Conservation (phyloP, 2,888 invertebrate species). For the Dicroscelio sp. region DNA sequence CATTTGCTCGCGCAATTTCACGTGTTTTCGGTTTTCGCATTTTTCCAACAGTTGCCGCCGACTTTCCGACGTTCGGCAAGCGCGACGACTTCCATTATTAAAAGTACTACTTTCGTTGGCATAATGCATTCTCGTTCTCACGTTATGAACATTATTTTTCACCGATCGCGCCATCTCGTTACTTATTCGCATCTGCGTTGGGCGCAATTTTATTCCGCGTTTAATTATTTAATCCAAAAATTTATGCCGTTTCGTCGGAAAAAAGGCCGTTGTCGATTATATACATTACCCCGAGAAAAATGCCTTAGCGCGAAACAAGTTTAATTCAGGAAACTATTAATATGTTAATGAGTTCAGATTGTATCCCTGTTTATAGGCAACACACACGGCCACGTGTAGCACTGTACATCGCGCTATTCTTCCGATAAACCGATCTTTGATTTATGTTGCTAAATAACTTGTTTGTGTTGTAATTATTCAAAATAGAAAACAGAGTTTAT, state of each 20-base stretch:
- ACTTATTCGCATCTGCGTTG: slow-evolving; percentile 22
- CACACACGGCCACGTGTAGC: slow-evolving; percentile 45
- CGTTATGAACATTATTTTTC: too few species aligned
- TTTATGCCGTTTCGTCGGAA: slow-evolving; percentile 25
- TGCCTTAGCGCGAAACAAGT: slow-evolving; percentile 55
- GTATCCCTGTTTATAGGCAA: slow-evolving; percentile 71
- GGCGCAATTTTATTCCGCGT: not conserved
- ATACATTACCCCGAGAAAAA: slow-evolving; percentile 46
- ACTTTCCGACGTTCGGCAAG: too few species aligned
- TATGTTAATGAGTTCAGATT: slow-evolving; percentile 69
- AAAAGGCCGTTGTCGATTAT: slow-evolving; percentile 42
- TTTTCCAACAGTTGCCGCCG: too few species aligned
- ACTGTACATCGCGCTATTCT: slow-evolving; percentile 50
- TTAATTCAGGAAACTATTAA: slow-evolving; percentile 77
- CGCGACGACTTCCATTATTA: slow-evolving; percentile 59
- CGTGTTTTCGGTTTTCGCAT: not conserved
- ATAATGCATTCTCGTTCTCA: not conserved
- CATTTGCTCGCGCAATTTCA: too few species aligned
- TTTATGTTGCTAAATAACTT: slow-evolving; percentile 61
- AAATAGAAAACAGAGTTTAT: slow-evolving; percentile 26
- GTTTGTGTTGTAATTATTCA: slow-evolving; percentile 55
- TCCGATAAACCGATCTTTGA: slow-evolving; percentile 52
- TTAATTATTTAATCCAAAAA: slow-evolving; percentile 60
- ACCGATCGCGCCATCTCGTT: too few species aligned
- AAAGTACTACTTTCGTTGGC: slow-evolving; percentile 36